phyloP scores from a whole-genome alignment of 2,113 vertebrate genomes.

The Arothron firmamentum region DNA sequence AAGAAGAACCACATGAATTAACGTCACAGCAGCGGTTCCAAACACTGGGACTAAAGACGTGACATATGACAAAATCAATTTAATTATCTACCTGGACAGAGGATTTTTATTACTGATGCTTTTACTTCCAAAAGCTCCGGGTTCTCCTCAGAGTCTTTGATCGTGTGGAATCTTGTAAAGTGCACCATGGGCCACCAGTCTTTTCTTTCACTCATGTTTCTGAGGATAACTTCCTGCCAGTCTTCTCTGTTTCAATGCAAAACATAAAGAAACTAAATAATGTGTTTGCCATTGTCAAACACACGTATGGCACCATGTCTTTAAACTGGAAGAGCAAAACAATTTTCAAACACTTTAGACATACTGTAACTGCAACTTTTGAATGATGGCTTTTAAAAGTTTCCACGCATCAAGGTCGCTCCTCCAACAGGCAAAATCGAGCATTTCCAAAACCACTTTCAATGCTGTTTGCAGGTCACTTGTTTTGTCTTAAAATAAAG shows the following conservation, averaged over 20 bases:
- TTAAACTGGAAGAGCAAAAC: background rate
- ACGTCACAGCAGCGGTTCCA: background rate
- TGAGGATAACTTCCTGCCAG: slow-evolving; percentile 55
- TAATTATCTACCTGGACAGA: slow-evolving; percentile 75
- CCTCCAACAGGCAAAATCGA: slow-evolving; percentile 87
- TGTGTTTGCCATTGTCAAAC: too few relatives aligned
- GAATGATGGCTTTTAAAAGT: slow-evolving; percentile 69
- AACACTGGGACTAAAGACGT: background rate
- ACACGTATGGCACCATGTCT: background rate
- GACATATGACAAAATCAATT: too few relatives aligned
- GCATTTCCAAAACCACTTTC: slow-evolving; percentile 76
- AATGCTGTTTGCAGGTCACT: slow-evolving; percentile 69
- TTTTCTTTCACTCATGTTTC: slow-evolving; percentile 78
- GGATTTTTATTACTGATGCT: slow-evolving; percentile 64
- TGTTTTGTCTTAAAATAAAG: slow-evolving; percentile 64
- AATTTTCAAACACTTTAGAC: background rate
- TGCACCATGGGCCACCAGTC: slow-evolving; percentile 88
- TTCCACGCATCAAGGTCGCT: slow-evolving; percentile 79
- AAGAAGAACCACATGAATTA: slow-evolving; percentile 8
- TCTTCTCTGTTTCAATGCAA: slow-evolving; percentile 29
- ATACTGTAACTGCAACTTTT: slow-evolving; percentile 57
- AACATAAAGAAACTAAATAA: background rate
- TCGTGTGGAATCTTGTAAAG: slow-evolving; percentile 79
- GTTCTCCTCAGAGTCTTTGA: slow-evolving; percentile 71
- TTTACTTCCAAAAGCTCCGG: slow-evolving; percentile 75